A percentile compares a stretch with the other conserved stretches of the same genome.
phyloP scores from a whole-genome alignment of 2,797 vertebrate species.

The Siniperca undulata region DNA sequence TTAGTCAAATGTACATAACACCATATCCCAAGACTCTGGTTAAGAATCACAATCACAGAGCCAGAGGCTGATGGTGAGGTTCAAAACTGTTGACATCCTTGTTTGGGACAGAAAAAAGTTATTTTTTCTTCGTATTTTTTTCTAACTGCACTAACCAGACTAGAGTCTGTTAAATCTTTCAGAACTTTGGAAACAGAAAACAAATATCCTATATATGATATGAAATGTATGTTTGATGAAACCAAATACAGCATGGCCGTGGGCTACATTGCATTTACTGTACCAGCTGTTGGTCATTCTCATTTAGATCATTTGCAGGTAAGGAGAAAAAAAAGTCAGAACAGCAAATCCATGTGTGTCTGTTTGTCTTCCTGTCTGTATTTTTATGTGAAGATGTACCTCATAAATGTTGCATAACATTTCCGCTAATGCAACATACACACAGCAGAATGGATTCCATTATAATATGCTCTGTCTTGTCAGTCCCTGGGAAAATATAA shows the following conservation, averaged over 20 bases:
- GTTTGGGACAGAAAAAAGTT: background rate
- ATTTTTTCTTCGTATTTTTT: too few species aligned
- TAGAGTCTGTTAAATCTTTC: background rate
- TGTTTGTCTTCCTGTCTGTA: background rate
- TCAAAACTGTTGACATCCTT: background rate
- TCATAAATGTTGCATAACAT: background rate
- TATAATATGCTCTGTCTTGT: background rate
- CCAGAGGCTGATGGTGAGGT: background rate
- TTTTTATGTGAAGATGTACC: background rate
- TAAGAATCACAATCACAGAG: background rate
- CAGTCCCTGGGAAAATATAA: background rate
- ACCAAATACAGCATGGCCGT: background rate
- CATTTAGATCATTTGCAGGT: background rate
- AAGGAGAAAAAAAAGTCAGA: background rate
- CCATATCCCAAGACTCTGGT: too few species aligned
- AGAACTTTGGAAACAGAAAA: background rate
- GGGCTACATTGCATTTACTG: background rate
- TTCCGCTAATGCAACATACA: background rate
- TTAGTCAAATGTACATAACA: background rate
- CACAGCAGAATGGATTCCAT: background rate
- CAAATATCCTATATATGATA: background rate
- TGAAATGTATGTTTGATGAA: too few species aligned
- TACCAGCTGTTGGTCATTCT: background rate
- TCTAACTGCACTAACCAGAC: background rate
- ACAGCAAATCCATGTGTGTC: background rate